Evolutionary conservation across 2,888 invertebrate species (phyloP), one percentile per base, ranked within the genome.

Genomic region (Sthenelais limicola): DNA sequence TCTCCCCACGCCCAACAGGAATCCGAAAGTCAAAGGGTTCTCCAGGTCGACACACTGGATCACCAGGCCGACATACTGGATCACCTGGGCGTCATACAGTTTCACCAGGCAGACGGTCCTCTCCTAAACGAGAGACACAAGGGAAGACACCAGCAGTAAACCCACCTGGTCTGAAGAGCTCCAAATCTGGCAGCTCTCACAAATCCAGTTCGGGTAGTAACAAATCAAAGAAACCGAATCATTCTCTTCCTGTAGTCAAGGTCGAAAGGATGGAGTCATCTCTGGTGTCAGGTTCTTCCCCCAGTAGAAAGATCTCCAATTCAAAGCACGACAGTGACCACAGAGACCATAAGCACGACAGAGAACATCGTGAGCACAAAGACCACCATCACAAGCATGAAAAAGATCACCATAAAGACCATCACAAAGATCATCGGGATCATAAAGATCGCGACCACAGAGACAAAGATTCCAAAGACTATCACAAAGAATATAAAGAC

Each of bases 211-310:
- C 62, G 24, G 43, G 38, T 24, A 62, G 43, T 62, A 24, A 35
- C 4, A 62, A 62, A 38, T 62, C 62, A 62, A 62, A 62, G 62
- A 77, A 80, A 75, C 82, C 79, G 73, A 82, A 82, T 68, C 82
- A 82, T 73, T 76, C 82, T 30, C 80, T 83, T 75, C 86, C 86
- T 62, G 83, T 86, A 7, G 86, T 87, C 30, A 84, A 86, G 76
- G 83, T 86, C 66, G 86, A 86, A 74, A 80, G 86, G 35, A 84
- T 87, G 72, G 80, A 81, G 28, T 80, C 82, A 24, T 47, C 67
- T 21, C 32, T 18, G 9, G 2, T 48, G 32, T 48, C 67, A 62
- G 26, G 4, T 38, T 62, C 62, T 62, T 62, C 62, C 21, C 28
- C 54, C 24, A 35, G 35, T 28, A 62, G 21, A 62, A 62, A 62